Evolutionary conservation across 2,888 invertebrate genomes (phyloP).

Genomic region (Dolichopus griseipennis): DNA sequence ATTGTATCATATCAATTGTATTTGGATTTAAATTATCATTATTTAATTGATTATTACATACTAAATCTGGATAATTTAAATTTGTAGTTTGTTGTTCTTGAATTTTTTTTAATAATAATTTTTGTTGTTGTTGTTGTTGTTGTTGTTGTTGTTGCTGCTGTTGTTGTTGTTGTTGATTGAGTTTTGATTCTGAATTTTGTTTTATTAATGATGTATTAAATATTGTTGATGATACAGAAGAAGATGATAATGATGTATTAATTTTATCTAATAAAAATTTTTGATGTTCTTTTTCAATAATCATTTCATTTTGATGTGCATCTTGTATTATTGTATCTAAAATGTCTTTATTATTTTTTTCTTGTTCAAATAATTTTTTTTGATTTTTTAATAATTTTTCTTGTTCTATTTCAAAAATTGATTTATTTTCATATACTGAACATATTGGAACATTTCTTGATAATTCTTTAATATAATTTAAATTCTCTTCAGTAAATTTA

Average conservation of each 20-base stretch:
- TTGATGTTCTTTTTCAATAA: conserved; percentile 16
- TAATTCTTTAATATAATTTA: conserved; percentile 41
- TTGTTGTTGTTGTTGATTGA: conserved; percentile 13
- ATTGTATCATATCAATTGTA: not conserved
- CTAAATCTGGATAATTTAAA: conserved; percentile 23
- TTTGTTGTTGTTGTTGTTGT: conserved; percentile 7
- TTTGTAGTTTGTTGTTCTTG: conserved; percentile 11
- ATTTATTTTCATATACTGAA: conserved; percentile 42
- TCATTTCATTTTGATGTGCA: not conserved
- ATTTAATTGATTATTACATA: conserved; percentile 16
- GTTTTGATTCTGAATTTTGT: too few species aligned
- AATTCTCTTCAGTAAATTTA: conserved; percentile 38
- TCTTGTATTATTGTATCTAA: not conserved
- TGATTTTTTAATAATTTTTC: conserved; percentile 25
- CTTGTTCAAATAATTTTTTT: conserved; percentile 34
- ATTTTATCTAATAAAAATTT: conserved; percentile 20
- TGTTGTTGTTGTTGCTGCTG: conserved; percentile 14
- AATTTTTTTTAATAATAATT: conserved; percentile 4
- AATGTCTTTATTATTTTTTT: not conserved
- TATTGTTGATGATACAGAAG: not conserved
- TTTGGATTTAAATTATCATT: not conserved
- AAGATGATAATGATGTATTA: conserved; percentile 18
- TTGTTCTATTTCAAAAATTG: conserved; percentile 35
- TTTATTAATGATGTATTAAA: too few species aligned
- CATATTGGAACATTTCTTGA: conserved; percentile 43